A percentile compares a stretch with the other conserved stretches of the same genome.
Evolutionary conservation across 2,888 invertebrate genomes (phyloP).

Genomic region (Polia nebulosa): DNA sequence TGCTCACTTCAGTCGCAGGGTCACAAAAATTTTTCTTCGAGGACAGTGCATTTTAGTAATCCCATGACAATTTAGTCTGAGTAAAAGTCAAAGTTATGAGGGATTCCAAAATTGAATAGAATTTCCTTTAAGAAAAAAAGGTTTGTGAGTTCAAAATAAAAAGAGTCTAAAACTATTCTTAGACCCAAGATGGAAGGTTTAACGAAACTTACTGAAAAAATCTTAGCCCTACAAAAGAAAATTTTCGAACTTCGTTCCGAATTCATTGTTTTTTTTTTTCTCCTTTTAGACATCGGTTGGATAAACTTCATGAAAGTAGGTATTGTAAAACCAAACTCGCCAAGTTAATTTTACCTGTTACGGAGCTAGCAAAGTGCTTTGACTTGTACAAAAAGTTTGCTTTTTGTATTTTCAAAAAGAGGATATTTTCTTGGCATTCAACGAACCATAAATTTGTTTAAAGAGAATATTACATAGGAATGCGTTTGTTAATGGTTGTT

Average conservation of each 20-base stretch:
- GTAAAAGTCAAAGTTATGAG: constrained; percentile 1
- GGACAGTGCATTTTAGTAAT: not conserved
- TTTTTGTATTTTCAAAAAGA: constrained; percentile 36
- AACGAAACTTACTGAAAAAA: constrained; percentile 7
- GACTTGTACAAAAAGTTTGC: constrained; percentile 53
- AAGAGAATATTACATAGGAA: not conserved
- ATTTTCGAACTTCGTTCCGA: constrained; percentile 10
- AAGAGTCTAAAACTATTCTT: constrained; percentile 8
- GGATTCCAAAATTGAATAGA: not conserved
- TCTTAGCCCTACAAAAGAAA: not conserved
- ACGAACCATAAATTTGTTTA: constrained; percentile 23
- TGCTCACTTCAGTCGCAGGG: not conserved
- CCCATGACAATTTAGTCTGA: not conserved
- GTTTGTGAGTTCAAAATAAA: not conserved
- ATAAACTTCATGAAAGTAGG: constrained; percentile 35
- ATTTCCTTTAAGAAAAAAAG: not conserved
- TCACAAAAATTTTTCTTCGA: not conserved
- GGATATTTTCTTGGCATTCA: constrained; percentile 27
- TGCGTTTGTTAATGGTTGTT: not conserved
- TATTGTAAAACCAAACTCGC: constrained; percentile 44
- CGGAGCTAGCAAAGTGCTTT: constrained; percentile 45
- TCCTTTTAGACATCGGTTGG: constrained; percentile 8
- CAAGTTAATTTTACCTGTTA: constrained; percentile 53
- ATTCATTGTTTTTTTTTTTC: constrained; percentile 14
- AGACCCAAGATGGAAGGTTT: constrained; percentile 3